Conservation (phyloP, 2,888 invertebrate genomes). For the Acleris holmiana region DNA sequence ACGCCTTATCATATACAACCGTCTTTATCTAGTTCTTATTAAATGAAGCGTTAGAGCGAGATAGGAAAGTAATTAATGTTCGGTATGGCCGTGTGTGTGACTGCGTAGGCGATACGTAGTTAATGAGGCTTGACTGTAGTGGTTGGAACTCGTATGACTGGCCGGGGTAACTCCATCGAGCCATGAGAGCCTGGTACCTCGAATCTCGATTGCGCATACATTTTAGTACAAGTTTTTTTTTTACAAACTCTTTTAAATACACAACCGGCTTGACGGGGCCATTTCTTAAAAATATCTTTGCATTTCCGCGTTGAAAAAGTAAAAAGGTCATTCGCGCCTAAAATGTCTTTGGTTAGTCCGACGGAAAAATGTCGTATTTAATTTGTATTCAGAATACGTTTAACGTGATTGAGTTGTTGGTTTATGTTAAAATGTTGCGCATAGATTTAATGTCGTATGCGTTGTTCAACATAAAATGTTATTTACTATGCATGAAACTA, state of each 20-base stretch:
- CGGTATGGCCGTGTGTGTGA: conserved; percentile 54
- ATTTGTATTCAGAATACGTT: conserved; percentile 51
- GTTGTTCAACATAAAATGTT: not conserved
- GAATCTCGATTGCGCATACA: conserved; percentile 79
- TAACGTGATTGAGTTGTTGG: conserved; percentile 55
- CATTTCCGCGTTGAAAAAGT: conserved; percentile 80
- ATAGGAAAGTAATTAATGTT: conserved; percentile 65
- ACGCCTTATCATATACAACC: conserved; percentile 26
- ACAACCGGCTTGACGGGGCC: conserved; percentile 72
- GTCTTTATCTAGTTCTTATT: conserved; percentile 41
- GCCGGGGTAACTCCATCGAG: conserved; percentile 53
- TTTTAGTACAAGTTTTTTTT: conserved; percentile 78
- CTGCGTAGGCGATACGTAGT: conserved; percentile 63
- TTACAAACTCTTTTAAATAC: conserved; percentile 70
- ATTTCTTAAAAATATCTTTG: conserved; percentile 75
- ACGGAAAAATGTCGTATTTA: conserved; percentile 44
- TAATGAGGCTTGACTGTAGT: conserved; percentile 60
- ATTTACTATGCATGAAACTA: conserved; percentile 8
- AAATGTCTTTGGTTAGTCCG: conserved; percentile 52
- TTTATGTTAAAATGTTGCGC: conserved; percentile 44
- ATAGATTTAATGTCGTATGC: conserved; percentile 22
- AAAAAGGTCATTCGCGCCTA: conserved; percentile 73
- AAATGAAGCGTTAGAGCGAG: conserved; percentile 64
- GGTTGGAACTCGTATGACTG: conserved; percentile 62
- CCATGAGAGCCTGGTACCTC: conserved; percentile 76